These are phyloP conservation scores for Triplophysa bombifrons DNA, from an alignment of 2,797 vertebrate genomes.

Conservation along the genomic window DNA sequence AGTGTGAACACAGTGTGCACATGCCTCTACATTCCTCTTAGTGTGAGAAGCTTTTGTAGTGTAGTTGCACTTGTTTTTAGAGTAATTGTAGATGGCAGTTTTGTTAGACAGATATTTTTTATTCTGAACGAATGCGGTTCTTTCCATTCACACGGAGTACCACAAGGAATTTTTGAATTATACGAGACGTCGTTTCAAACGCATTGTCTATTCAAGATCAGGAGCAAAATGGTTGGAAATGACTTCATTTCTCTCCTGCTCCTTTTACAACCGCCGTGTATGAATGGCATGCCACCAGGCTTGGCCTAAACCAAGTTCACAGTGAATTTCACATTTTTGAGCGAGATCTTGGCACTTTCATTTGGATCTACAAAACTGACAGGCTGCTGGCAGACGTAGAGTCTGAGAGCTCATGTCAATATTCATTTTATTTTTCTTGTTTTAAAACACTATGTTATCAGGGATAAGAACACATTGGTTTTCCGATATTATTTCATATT, in stretches of 20 bases:
- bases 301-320: conserved; percentile 7
- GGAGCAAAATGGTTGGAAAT: background rate
- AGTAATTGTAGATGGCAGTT: conserved; percentile 19
- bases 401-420: conserved; percentile 38
- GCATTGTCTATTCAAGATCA: conserved; percentile 18
- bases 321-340: conserved; percentile 34
- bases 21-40: background rate
- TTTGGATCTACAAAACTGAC: conserved; percentile 16
- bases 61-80: conserved; percentile 14
- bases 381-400: conserved; percentile 25
- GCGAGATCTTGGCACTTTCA: conserved; percentile 21
- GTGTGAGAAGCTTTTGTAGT: conserved; percentile 28
- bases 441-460: background rate
- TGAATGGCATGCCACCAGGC: conserved; percentile 26
- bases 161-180: conserved; percentile 25
- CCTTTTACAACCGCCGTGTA: conserved; percentile 40
- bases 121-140: background rate
- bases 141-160: conserved; percentile 1
- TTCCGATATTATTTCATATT: conserved; percentile 50
- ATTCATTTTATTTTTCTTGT: conserved; percentile 54
- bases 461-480: conserved; percentile 51
- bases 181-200: conserved; percentile 2
- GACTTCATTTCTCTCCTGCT: conserved; percentile 9
- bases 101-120: conserved; percentile 4
- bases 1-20: conserved; percentile 2